Conservation (phyloP, 2,888 invertebrate species). For the Pteria penguin region DNA sequence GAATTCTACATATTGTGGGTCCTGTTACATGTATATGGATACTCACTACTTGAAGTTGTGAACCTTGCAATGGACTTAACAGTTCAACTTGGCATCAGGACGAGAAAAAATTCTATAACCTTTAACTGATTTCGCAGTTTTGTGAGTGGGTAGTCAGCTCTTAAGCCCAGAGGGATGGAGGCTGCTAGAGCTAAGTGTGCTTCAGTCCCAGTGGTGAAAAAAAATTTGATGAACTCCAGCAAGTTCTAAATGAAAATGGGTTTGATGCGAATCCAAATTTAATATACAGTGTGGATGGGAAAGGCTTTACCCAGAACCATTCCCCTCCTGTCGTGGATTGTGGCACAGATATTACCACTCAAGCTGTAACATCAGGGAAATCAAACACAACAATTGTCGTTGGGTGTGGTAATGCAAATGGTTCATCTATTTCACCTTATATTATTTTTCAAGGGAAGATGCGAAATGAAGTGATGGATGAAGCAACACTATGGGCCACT, state of each 20-base stretch:
- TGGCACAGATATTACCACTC: conserved; percentile 11
- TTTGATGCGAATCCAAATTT: conserved; percentile 16
- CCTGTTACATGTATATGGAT: too few species aligned
- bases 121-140: neutral
- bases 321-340: conserved; percentile 36
- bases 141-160: neutral
- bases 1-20: too few species aligned
- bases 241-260: neutral
- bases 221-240: neutral
- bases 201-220: neutral
- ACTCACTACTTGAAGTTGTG: neutral
- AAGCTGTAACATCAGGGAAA: conserved; percentile 33
- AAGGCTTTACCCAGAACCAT: conserved; percentile 31
- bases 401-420: conserved; percentile 26
- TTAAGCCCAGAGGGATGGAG: neutral
- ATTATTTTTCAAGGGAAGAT: conserved; percentile 22
- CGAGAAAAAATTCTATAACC: neutral
- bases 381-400: conserved; percentile 27
- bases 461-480: conserved; percentile 30
- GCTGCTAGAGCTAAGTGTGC: neutral
- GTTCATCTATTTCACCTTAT: conserved; percentile 30
- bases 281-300: conserved; percentile 42
- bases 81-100: neutral
- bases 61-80: neutral
- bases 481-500: conserved; percentile 40